Evolutionary conservation across 2,113 vertebrate genomes (phyloP).

Genomic region (Cochlearius cochlearius): DNA sequence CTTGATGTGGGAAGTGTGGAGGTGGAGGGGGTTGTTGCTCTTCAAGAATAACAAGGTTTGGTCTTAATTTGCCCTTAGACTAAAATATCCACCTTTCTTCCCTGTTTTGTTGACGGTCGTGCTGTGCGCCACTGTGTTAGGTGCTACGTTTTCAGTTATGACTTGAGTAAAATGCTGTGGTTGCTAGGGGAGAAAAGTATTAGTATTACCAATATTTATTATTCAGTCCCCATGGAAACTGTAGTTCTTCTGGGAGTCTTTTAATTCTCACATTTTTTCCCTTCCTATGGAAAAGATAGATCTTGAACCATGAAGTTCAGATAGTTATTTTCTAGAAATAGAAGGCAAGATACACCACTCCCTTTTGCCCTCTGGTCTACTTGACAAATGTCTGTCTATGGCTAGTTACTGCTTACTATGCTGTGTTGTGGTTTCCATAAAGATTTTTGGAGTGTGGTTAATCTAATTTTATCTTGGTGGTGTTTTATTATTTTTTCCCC

Average conservation of each 20-base stretch:
- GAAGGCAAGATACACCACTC: not conserved
- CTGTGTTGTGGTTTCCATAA: not conserved
- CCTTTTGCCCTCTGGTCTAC: not conserved
- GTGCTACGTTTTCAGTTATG: not conserved
- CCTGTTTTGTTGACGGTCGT: rapidly evolving
- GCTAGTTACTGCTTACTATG: not conserved
- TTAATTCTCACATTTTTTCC: not conserved
- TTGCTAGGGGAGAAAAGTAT: slow-evolving; percentile 19
- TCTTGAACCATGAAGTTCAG: not conserved
- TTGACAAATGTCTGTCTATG: not conserved
- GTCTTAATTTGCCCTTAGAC: not conserved
- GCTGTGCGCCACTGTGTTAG: not conserved
- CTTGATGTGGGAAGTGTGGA: not conserved
- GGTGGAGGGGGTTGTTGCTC: not conserved
- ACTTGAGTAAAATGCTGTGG: not conserved
- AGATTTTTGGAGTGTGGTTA: not conserved
- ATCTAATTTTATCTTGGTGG: not conserved
- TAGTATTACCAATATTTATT: slow-evolving; percentile 24
- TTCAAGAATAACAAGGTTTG: not conserved
- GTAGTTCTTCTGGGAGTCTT: not conserved
- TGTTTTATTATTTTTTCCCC: not conserved
- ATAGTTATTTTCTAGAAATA: not conserved
- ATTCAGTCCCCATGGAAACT: slow-evolving; percentile 42
- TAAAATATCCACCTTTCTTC: not conserved
- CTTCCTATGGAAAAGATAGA: not conserved